These are phyloP conservation scores for Chiridota heheva DNA, from an alignment of 35 echinoderm and acorn worm genomes.

Conservation along the genomic window DNA sequence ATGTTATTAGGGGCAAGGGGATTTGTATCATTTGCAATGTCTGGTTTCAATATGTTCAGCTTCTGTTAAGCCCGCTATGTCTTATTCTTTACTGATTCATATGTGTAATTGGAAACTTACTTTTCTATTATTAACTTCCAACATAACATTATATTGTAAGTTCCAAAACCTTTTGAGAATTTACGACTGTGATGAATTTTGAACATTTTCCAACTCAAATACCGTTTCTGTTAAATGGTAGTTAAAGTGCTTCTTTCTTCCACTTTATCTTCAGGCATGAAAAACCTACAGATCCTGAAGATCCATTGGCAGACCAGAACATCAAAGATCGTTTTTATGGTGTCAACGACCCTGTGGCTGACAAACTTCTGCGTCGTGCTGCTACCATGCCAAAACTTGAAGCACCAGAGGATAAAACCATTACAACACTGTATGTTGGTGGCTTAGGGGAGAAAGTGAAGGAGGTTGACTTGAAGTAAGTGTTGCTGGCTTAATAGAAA, in stretches of 20 bases:
- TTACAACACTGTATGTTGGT: slow-evolving; percentile 96
- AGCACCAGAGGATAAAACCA: slow-evolving; percentile 79
- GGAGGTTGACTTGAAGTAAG: slow-evolving; percentile 94
- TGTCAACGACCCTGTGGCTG: slow-evolving; percentile 87
- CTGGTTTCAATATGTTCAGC: too few relatives aligned
- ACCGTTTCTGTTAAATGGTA: too few relatives aligned
- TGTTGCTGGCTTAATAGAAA: neutral
- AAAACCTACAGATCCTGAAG: slow-evolving; percentile 97
- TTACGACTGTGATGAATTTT: too few relatives aligned
- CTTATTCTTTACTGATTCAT: too few relatives aligned
- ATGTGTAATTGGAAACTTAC: too few relatives aligned
- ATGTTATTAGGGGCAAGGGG: too few relatives aligned
- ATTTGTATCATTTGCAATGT: too few relatives aligned
- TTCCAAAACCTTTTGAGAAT: too few relatives aligned
- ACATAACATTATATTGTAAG: too few relatives aligned
- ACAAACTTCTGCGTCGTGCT: slow-evolving; percentile 86
- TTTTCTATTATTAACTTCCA: too few relatives aligned
- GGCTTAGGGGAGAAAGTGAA: slow-evolving; percentile 93
- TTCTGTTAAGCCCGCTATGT: too few relatives aligned
- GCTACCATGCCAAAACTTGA: slow-evolving; percentile 92
- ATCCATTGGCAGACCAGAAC: slow-evolving; percentile 96
- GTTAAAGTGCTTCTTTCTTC: neutral
- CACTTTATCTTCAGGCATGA: slow-evolving; percentile 66
- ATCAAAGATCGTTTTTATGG: slow-evolving; percentile 99
- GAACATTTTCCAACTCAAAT: too few relatives aligned